Conservation (phyloP, 2,113 vertebrate genomes). For the Phycodurus eques region DNA sequence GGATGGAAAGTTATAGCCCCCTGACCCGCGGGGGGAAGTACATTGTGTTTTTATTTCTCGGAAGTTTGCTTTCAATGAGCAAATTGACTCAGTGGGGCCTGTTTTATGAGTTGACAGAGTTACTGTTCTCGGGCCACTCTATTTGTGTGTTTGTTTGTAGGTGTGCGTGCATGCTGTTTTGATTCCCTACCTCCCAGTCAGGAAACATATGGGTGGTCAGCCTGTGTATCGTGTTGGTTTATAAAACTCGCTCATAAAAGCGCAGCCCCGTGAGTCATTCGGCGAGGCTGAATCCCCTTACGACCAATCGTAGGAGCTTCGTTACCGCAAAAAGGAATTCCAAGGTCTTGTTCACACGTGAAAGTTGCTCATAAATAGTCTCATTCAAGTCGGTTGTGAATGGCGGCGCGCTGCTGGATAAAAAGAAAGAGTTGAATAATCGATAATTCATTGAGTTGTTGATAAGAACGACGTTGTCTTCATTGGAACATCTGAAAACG, state of each 20-base stretch:
- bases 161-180: constrained; percentile 29
- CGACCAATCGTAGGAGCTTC: constrained; percentile 45
- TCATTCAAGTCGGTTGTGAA: constrained; percentile 35
- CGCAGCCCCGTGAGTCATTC: constrained; percentile 29
- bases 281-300: constrained; percentile 32
- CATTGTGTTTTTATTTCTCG: constrained; percentile 39
- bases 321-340: constrained; percentile 38
- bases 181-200: constrained; percentile 50
- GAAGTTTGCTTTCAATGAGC: constrained; percentile 28
- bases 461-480: not conserved
- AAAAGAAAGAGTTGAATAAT: not conserved
- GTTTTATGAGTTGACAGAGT: constrained; percentile 62
- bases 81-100: constrained; percentile 43
- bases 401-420: constrained; percentile 13
- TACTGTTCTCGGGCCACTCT: constrained; percentile 20
- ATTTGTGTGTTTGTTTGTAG: constrained; percentile 25
- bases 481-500: no score
- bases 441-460: not conserved
- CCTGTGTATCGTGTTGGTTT: constrained; percentile 39
- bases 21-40: constrained; percentile 8
- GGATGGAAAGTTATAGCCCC: constrained; percentile 5
- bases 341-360: constrained; percentile 20
- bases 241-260: constrained; percentile 39
- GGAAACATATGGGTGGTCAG: constrained; percentile 72
- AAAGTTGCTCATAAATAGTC: constrained; percentile 28